Evolutionary conservation across 2,888 invertebrate genomes (phyloP).

Genomic region (Dichetophora obliterata): DNA sequence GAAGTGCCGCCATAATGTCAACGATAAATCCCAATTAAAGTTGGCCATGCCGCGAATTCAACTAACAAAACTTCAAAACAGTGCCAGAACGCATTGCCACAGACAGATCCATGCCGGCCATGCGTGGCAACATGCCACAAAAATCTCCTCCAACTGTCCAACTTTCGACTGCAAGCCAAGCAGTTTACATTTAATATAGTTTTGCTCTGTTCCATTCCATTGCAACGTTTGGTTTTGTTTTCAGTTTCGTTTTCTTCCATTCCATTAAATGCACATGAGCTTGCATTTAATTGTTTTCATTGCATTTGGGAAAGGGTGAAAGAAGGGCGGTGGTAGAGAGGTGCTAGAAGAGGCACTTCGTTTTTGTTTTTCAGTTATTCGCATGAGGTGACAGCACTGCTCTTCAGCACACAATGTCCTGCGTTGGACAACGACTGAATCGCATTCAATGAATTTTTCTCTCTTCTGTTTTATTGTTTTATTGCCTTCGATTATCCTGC

Average conservation of each 20-base stretch:
- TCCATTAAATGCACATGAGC: slow-evolving; percentile 37
- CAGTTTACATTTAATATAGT: slow-evolving; percentile 15
- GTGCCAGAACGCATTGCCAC: not conserved
- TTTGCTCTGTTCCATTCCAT: not conserved
- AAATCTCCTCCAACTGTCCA: slow-evolving; percentile 15
- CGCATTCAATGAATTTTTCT: not conserved
- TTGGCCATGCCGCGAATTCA: slow-evolving; percentile 24
- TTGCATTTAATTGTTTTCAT: slow-evolving; percentile 37
- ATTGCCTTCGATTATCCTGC: slow-evolving; percentile 34
- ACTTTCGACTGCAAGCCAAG: not conserved
- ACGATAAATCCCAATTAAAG: slow-evolving; percentile 39
- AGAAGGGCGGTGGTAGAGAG: too few species aligned
- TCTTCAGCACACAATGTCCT: not conserved
- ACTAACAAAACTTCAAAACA: slow-evolving; percentile 20
- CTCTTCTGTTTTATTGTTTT: not conserved
- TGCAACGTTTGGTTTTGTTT: not conserved
- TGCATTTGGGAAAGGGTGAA: not conserved
- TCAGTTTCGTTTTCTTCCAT: slow-evolving; percentile 2
- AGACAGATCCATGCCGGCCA: slow-evolving; percentile 12
- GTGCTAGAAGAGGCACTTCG: too few species aligned
- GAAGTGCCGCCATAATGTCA: slow-evolving; percentile 33
- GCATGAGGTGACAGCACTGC: not conserved
- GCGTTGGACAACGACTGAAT: not conserved
- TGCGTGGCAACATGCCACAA: slow-evolving; percentile 34
- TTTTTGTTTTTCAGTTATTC: not conserved